phyloP scores from a whole-genome alignment of 2,113 vertebrate species.

The Galeopterus variegatus region DNA sequence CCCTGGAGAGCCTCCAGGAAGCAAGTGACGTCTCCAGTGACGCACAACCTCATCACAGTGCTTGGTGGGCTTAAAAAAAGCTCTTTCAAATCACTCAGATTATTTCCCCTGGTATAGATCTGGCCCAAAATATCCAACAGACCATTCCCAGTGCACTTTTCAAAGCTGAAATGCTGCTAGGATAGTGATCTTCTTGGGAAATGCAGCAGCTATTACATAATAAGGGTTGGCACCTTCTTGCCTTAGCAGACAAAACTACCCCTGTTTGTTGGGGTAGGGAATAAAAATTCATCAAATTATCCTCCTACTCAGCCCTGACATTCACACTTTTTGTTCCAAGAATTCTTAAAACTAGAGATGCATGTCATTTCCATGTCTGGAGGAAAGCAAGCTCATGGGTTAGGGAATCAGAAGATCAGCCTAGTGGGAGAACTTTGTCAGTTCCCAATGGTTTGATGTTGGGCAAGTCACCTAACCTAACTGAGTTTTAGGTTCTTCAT shows the following conservation, averaged over 20 bases:
- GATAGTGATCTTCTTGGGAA: conserved; percentile 49
- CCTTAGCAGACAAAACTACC: not conserved
- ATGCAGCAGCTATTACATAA: not conserved
- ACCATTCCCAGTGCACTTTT: conserved; percentile 57
- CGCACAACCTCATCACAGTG: not conserved
- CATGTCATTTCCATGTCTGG: not conserved
- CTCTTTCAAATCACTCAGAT: conserved; percentile 60
- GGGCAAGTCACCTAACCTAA: not conserved
- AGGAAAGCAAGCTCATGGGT: not conserved
- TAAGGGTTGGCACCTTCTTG: not conserved
- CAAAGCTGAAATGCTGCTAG: not conserved
- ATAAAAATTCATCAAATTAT: not conserved
- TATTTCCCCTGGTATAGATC: conserved; percentile 75
- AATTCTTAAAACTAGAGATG: conserved; percentile 21
- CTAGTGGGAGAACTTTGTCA: not conserved
- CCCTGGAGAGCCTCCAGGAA: not conserved
- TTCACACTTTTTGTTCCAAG: not conserved
- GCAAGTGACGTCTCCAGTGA: conserved; percentile 18
- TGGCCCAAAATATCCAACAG: conserved; percentile 69
- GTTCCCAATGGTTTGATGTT: not conserved
- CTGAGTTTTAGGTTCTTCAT: not conserved
- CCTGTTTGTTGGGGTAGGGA: not conserved
- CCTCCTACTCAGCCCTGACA: not conserved
- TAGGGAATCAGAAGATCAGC: not conserved
- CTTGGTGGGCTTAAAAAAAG: conserved; percentile 68